These are phyloP conservation scores for Acanthis flammea DNA, from an alignment of 2,797 vertebrate genomes.

Conservation along the genomic window DNA sequence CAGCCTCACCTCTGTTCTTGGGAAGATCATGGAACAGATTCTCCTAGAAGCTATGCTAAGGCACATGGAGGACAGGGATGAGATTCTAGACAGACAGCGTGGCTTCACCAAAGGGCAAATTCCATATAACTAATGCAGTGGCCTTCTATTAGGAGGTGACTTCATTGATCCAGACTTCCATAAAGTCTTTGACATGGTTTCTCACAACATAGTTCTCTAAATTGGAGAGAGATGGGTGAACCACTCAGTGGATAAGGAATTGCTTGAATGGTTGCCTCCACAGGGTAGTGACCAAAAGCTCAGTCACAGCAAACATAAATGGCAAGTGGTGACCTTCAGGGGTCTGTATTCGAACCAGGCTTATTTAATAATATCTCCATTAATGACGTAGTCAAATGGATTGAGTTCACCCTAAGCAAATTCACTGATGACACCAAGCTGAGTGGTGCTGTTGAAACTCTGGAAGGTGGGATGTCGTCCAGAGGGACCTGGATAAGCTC, in stretches of 20 bases:
- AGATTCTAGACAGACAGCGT: too few relatives aligned
- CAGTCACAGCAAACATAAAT: background rate
- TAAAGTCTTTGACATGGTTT: fast-evolving
- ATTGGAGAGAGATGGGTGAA: background rate
- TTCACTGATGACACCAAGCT: background rate
- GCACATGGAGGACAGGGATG: background rate
- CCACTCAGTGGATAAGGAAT: background rate
- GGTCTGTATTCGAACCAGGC: background rate
- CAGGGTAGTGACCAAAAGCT: background rate
- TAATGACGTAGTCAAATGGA: background rate
- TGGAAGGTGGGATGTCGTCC: background rate
- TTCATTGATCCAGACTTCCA: background rate
- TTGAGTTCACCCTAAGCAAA: background rate
- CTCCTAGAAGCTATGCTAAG: background rate
- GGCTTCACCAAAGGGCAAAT: background rate
- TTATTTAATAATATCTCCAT: background rate
- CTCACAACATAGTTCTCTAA: background rate
- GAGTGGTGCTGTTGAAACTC: background rate
- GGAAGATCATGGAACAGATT: background rate
- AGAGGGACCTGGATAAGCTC: background rate
- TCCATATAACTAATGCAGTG: background rate
- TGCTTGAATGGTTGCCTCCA: background rate
- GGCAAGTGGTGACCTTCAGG: background rate
- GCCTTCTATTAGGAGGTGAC: background rate
- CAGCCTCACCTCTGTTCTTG: background rate